Percentiles rank a stretch among this genome's conserved stretches.
These are phyloP conservation scores for Sebastiscus albofasciatus DNA, from an alignment of 2,797 vertebrate species.

Conservation along the genomic window DNA sequence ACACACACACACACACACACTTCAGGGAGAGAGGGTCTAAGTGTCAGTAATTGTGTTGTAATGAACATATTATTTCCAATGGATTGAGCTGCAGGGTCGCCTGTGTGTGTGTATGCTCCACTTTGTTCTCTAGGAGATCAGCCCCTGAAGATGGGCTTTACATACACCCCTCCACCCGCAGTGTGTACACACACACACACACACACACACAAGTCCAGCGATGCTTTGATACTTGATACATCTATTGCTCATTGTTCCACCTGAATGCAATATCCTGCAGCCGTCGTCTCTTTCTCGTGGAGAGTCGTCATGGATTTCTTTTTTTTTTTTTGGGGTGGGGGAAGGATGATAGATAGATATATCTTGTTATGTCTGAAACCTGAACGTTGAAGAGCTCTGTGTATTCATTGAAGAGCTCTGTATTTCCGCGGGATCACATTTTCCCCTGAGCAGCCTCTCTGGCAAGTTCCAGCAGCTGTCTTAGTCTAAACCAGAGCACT, in stretches of 20 bases:
- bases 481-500: constrained; percentile 23
- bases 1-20: constrained; percentile 48
- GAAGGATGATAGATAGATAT: constrained; percentile 38
- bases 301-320: constrained; percentile 40
- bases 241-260: constrained; percentile 77
- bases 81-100: constrained; percentile 72
- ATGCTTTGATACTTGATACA: constrained; percentile 79
- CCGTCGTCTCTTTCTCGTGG: constrained; percentile 37
- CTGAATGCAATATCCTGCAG: constrained; percentile 65
- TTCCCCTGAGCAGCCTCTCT: constrained; percentile 36
- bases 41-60: constrained; percentile 83
- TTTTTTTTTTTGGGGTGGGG: constrained; percentile 9
- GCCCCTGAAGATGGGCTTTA: constrained; percentile 56
- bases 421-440: constrained; percentile 48
- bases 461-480: constrained; percentile 30
- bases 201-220: constrained; percentile 3
- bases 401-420: constrained; percentile 58
- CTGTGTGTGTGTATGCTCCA: constrained; percentile 56
- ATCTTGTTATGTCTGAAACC: constrained; percentile 55
- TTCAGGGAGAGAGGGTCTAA: constrained; percentile 76
- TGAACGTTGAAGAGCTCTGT: constrained; percentile 56
- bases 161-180: constrained; percentile 1
- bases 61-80: constrained; percentile 83
- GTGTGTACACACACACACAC: background rate
- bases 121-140: constrained; percentile 73